Conservation (phyloP, 2,797 vertebrate genomes). For the Parotocinclus haroldoi region DNA sequence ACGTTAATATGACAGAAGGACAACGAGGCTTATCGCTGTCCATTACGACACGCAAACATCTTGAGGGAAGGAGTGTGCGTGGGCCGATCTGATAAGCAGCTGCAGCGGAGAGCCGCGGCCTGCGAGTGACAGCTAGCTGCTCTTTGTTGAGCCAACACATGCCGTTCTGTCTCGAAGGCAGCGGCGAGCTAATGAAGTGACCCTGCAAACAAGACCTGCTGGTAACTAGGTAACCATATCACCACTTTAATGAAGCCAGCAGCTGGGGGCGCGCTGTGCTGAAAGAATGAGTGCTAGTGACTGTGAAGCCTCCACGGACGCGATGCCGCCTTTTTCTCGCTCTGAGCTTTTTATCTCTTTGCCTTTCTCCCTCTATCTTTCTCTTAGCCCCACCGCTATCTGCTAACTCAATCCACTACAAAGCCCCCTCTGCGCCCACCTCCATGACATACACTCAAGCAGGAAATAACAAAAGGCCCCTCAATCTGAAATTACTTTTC, state of each 20-base stretch:
- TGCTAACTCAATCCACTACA: constrained; percentile 33
- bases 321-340: neutral
- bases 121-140: constrained; percentile 29
- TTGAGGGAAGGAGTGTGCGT: constrained; percentile 29
- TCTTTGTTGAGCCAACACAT: constrained; percentile 46
- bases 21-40: constrained; percentile 47
- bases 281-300: constrained; percentile 21
- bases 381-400: constrained; percentile 22
- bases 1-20: constrained; percentile 52
- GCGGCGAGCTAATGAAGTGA: constrained; percentile 48
- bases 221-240: constrained; percentile 50
- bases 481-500: constrained; percentile 75
- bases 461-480: constrained; percentile 74
- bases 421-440: constrained; percentile 58
- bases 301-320: constrained; percentile 19
- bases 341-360: neutral
- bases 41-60: constrained; percentile 45
- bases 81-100: constrained; percentile 45
- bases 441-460: constrained; percentile 74
- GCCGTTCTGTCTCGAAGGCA: constrained; percentile 36
- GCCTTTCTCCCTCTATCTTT: constrained; percentile 2
- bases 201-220: constrained; percentile 48
- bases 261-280: constrained; percentile 3
- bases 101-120: constrained; percentile 4
- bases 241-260: constrained; percentile 41